These are phyloP conservation scores for Scrobipalpa atriplicella DNA, from an alignment of 2,888 invertebrate species.

Conservation along the genomic window DNA sequence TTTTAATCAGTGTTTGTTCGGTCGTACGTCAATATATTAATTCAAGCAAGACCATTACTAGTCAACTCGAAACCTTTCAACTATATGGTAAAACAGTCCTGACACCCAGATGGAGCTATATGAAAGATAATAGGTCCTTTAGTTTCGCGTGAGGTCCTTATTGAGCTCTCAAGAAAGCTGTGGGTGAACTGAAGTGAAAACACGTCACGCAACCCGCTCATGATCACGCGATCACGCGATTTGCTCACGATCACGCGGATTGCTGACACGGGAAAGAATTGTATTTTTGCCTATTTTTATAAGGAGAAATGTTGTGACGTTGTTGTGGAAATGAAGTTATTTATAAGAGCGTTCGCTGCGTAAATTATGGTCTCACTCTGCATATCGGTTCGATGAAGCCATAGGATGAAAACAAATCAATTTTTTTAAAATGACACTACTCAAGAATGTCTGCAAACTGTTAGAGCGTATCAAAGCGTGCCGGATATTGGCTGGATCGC, in stretches of 20 bases:
- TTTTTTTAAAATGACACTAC: too few relatives aligned
- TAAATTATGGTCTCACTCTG: too few relatives aligned
- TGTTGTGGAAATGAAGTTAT: neutral
- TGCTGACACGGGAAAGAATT: neutral
- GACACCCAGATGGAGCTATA: constrained; percentile 13
- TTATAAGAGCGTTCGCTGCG: neutral
- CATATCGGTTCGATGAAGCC: too few relatives aligned
- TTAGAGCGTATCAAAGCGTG: too few relatives aligned
- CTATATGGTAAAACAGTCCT: neutral
- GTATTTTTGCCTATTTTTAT: too few relatives aligned
- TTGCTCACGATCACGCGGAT: constrained; percentile 44
- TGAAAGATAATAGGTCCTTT: constrained; percentile 26
- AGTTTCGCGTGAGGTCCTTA: constrained; percentile 52
- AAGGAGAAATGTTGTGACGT: neutral
- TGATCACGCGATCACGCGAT: constrained; percentile 53
- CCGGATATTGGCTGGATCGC: too few relatives aligned
- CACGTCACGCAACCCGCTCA: constrained; percentile 64
- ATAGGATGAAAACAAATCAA: too few relatives aligned
- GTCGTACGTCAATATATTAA: too few relatives aligned
- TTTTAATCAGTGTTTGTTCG: too few relatives aligned
- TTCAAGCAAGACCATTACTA: too few relatives aligned
- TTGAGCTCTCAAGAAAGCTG: constrained; percentile 74
- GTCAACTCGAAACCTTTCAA: neutral
- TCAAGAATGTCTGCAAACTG: too few relatives aligned
- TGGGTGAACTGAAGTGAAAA: constrained; percentile 63